These are phyloP conservation scores for Propithecus perrieri DNA, from an alignment of 2,797 vertebrate species.

Conservation along the genomic window DNA sequence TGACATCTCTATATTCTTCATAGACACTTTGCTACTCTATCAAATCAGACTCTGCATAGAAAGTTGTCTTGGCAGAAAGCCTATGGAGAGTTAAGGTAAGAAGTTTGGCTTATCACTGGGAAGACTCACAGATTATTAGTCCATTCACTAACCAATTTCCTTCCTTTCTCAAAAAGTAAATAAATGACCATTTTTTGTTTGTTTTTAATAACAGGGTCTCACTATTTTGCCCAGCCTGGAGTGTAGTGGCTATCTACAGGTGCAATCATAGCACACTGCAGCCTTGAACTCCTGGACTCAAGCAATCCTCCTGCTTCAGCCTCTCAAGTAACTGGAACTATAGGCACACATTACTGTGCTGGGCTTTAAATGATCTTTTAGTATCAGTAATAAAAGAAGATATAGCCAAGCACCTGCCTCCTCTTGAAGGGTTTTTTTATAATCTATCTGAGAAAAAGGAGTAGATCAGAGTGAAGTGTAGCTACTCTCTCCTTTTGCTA, in stretches of 20 bases:
- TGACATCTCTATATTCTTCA: not conserved
- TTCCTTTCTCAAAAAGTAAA: not conserved
- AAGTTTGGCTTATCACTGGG: not conserved
- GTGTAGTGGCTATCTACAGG: too few species aligned
- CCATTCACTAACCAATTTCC: not conserved
- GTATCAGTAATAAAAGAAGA: not conserved
- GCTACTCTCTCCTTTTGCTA: not conserved
- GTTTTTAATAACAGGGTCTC: too few species aligned
- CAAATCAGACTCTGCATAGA: not conserved
- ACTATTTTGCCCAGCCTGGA: too few species aligned
- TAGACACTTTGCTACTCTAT: not conserved
- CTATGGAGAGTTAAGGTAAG: not conserved
- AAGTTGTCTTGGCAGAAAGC: not conserved
- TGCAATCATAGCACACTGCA: too few species aligned
- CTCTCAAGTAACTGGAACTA: too few species aligned
- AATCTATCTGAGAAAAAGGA: not conserved
- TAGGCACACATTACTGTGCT: too few species aligned
- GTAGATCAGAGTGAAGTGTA: not conserved
- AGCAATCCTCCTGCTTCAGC: too few species aligned
- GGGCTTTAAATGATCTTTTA: not conserved
- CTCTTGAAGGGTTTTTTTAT: not conserved
- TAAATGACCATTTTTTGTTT: not conserved
- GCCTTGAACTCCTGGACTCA: too few species aligned
- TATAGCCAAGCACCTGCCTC: not conserved
- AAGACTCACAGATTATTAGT: not conserved